Evolutionary conservation across 1,140 invertebrate genomes (phyloP).

Genomic region (Diorhabda carinulata): DNA sequence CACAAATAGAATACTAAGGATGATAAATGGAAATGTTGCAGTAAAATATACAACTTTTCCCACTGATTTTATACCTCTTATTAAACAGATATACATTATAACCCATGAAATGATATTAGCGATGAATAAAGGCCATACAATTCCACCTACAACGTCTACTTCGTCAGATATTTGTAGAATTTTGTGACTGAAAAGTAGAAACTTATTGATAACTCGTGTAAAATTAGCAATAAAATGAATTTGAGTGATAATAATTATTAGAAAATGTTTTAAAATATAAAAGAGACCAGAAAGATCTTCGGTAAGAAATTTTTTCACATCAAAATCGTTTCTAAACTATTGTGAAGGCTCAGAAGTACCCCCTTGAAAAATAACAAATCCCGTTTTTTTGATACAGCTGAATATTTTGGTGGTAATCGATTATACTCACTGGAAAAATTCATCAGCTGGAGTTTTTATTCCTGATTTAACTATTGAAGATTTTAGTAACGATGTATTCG

Average conservation of each 20-base stretch:
- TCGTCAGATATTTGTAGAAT: conserved; percentile 64
- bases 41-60: conserved; percentile 81
- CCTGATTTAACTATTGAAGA: not conserved
- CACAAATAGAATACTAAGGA: conserved; percentile 68
- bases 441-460: conserved; percentile 68
- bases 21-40: conserved; percentile 79
- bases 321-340: too few relatives aligned
- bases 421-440: conserved; percentile 77
- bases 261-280: too few relatives aligned
- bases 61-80: conserved; percentile 74
- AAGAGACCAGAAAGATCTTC: too few relatives aligned
- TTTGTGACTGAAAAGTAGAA: conserved; percentile 55
- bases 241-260: too few relatives aligned
- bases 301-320: too few relatives aligned
- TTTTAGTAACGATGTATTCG: not conserved
- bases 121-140: conserved; percentile 69
- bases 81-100: conserved; percentile 73
- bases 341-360: too few relatives aligned
- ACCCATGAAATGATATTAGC: conserved; percentile 71
- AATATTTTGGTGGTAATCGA: too few relatives aligned
- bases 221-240: too few relatives aligned
- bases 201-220: not conserved
- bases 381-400: too few relatives aligned
- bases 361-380: too few relatives aligned
- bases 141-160: conserved; percentile 63